Conservation (phyloP, 2,888 invertebrate species). For the Pyrrhosoma nymphula region DNA sequence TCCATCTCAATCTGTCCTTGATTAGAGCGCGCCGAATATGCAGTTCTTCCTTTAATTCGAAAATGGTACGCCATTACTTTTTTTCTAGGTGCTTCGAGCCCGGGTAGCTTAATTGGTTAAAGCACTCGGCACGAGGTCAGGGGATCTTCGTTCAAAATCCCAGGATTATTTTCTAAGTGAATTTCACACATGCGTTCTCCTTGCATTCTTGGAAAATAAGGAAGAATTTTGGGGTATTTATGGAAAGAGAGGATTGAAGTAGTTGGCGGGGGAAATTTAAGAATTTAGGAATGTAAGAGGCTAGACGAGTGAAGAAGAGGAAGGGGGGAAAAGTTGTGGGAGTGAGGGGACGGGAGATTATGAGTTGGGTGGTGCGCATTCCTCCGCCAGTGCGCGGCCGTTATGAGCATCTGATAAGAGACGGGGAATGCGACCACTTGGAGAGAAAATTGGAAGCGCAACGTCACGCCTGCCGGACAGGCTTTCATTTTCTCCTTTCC, state of each 20-base stretch:
- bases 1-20: too few relatives aligned
- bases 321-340: not conserved
- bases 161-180: too few relatives aligned
- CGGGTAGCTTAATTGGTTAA: too few relatives aligned
- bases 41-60: too few relatives aligned
- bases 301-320: not conserved
- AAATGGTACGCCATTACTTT: too few relatives aligned
- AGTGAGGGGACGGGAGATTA: not conserved
- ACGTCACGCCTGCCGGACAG: not conserved
- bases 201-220: too few relatives aligned
- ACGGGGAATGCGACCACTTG: not conserved
- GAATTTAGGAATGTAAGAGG: not conserved
- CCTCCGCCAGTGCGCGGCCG: not conserved
- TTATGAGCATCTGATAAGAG: constrained; percentile 10
- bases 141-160: too few relatives aligned
- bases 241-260: not conserved
- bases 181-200: too few relatives aligned
- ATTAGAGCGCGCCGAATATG: too few relatives aligned
- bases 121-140: too few relatives aligned
- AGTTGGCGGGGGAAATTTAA: not conserved
- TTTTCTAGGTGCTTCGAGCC: too few relatives aligned
- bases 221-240: too few relatives aligned
- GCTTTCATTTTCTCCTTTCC: constrained; percentile 2
- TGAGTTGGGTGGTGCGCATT: not conserved
- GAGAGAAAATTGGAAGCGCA: constrained; percentile 13